phyloP scores from a whole-genome alignment of 2,888 invertebrate genomes.

The Ganaspis brasiliensis region DNA sequence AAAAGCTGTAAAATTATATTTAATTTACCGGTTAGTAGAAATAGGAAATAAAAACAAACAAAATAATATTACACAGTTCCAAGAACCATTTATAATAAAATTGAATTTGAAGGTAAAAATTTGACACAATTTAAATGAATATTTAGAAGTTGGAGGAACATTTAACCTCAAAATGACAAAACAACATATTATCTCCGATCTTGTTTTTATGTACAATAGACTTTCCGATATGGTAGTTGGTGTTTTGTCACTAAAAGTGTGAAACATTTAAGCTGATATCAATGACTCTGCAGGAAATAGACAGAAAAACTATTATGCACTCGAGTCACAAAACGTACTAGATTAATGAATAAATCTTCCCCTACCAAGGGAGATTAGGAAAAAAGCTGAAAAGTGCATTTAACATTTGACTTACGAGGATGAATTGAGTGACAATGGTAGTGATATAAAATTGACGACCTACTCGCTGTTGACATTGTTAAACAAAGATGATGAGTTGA shows the following conservation, averaged over 20 bases:
- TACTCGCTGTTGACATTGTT: conserved; percentile 9
- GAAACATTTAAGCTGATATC: background rate
- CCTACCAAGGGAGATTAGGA: background rate
- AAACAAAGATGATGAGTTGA: conserved; percentile 33
- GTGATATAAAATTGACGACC: conserved; percentile 16
- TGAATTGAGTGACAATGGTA: conserved; percentile 19
- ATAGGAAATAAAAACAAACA: too few species aligned
- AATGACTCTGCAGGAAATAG: conserved; percentile 24
- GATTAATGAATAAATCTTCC: background rate
- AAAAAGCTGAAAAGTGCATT: background rate
- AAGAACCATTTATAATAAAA: too few species aligned
- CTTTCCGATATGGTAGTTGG: background rate
- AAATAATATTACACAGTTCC: too few species aligned
- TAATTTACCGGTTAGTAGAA: too few species aligned
- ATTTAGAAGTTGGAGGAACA: too few species aligned
- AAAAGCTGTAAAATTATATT: too few species aligned
- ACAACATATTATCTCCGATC: background rate
- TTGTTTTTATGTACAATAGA: conserved; percentile 5
- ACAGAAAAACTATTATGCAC: conserved; percentile 8
- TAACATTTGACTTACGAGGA: conserved; percentile 19
- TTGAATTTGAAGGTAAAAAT: too few species aligned
- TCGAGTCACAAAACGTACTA: background rate
- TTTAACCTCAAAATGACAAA: conserved; percentile 15
- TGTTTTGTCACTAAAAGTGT: conserved; percentile 14
- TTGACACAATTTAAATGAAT: too few species aligned